Conservation (phyloP, 2,113 vertebrate genomes). For the Cephalopterus ornatus region DNA sequence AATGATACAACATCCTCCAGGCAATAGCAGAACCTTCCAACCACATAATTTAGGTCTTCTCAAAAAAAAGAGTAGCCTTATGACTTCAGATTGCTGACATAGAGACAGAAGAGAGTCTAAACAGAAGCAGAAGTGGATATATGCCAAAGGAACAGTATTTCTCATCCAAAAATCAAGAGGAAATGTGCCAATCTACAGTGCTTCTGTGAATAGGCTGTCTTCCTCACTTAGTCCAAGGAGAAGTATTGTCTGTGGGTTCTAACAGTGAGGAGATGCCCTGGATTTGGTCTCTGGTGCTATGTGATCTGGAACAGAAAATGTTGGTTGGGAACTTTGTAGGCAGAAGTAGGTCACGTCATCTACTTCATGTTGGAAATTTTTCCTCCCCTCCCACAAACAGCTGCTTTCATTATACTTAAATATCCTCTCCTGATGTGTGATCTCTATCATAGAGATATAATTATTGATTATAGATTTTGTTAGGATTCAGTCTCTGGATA, state of each 20-base stretch:
- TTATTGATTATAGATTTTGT: background rate
- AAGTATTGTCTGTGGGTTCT: background rate
- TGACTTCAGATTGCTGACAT: conserved; percentile 19
- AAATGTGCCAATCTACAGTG: background rate
- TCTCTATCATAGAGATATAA: background rate
- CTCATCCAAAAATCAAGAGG: background rate
- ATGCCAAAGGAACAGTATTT: background rate
- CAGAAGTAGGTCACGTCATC: background rate
- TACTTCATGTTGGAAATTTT: background rate
- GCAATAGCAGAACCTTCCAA: conserved; percentile 21
- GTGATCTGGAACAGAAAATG: background rate
- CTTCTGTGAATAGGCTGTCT: background rate
- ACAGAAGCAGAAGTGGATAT: background rate
- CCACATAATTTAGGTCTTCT: conserved; percentile 46
- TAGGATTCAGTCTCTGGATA: background rate
- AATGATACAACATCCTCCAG: conserved; percentile 14
- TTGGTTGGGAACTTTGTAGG: background rate
- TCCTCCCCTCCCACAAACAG: background rate
- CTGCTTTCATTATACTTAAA: background rate
- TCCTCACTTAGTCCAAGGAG: background rate
- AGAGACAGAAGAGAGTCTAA: background rate
- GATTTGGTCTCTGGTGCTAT: background rate
- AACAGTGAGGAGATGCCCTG: background rate
- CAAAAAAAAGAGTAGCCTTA: background rate
- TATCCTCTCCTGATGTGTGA: background rate